Base-by-base conservation (phyloP, 2,113 vertebrate species). In the Lampris megalopsis region DNA sequence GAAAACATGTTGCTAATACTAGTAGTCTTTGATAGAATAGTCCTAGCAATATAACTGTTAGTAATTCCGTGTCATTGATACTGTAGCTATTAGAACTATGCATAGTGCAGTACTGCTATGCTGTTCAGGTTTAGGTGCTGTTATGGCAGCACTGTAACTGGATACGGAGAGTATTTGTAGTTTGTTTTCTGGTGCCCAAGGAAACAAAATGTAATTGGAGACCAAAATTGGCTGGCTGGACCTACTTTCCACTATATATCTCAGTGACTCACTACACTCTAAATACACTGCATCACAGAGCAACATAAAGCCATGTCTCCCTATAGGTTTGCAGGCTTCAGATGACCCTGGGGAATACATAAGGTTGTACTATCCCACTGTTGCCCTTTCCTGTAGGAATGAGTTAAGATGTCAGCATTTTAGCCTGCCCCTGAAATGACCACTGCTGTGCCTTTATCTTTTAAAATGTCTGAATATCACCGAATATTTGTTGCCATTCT, bases 111-210 rank as follows among this genome's bases (percentile, higher is more conserved):
- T 24, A 43, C 61, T 36, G 63, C 75, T 60, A 41, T 82, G 78
- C 89, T 83, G 57, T 73, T 75, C 79, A 85, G 86, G 72, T 69
- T 81, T 75, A 73, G 78, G 81, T 83, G 84, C 82, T 86, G 56
- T 90, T 90, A 75, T 72, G 71, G 90, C 81, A 41, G 78, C 3
- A 0, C 63, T 6, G 87, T 88, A 87, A 93, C 88, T 88, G 82
- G 89, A 93, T 91, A 87, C 88, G 80, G 50, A 13, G 35, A 67
- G 69, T 87, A 85, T 90, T 84, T 63, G 83, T 78, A 82, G 85
- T 89, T 88, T 88, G 89, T 89, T 91, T 90, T 87, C 75, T 89
- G 80, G 82, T 89, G 86, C 89, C 82, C 88, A 89, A 88, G 91
- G 86, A 92, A 89, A 89, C 86, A 82, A 84, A 88, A 85, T 89